These are phyloP conservation scores for Rhynchonycteris naso DNA, from an alignment of 2,797 vertebrate species.

Conservation along the genomic window DNA sequence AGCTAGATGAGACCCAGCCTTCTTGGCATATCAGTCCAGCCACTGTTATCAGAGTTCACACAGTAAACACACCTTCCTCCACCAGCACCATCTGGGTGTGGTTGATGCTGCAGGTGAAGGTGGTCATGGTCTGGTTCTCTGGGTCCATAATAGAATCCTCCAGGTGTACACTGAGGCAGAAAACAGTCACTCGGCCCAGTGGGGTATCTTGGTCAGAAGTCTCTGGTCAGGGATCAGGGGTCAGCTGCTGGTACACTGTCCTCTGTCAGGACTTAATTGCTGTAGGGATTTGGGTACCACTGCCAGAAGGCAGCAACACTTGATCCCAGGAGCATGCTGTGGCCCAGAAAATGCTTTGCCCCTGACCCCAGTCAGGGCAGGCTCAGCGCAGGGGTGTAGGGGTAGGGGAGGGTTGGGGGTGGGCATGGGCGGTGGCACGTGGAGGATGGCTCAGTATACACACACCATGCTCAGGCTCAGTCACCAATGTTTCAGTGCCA, in stretches of 20 bases:
- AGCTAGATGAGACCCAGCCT: slow-evolving; percentile 95
- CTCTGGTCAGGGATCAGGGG: slow-evolving; percentile 94
- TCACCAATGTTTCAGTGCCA: slow-evolving; percentile 40
- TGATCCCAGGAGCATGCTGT: slow-evolving; percentile 96
- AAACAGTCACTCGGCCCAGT: slow-evolving; percentile 95
- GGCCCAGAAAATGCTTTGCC: slow-evolving; percentile 95
- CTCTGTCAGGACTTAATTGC: slow-evolving; percentile 97
- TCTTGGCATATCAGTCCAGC: slow-evolving; percentile 96
- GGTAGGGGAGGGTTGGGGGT: background rate
- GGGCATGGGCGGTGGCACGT: background rate
- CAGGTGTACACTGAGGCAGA: slow-evolving; percentile 95
- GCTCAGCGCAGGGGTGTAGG: slow-evolving; percentile 39
- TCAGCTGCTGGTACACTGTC: slow-evolving; percentile 95
- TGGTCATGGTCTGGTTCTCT: slow-evolving; percentile 94
- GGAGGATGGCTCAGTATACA: background rate
- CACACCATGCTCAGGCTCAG: slow-evolving; percentile 55
- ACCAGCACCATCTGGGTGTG: slow-evolving; percentile 94
- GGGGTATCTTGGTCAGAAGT: slow-evolving; percentile 96
- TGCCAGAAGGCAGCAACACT: slow-evolving; percentile 96
- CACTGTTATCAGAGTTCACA: slow-evolving; percentile 92
- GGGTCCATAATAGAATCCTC: slow-evolving; percentile 97
- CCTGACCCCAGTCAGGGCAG: slow-evolving; percentile 86
- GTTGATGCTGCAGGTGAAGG: slow-evolving; percentile 97
- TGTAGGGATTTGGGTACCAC: slow-evolving; percentile 96
- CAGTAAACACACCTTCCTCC: slow-evolving; percentile 93